These are phyloP conservation scores for Antheraea yamamai DNA, from an alignment of 2,888 invertebrate species.

Conservation along the genomic window DNA sequence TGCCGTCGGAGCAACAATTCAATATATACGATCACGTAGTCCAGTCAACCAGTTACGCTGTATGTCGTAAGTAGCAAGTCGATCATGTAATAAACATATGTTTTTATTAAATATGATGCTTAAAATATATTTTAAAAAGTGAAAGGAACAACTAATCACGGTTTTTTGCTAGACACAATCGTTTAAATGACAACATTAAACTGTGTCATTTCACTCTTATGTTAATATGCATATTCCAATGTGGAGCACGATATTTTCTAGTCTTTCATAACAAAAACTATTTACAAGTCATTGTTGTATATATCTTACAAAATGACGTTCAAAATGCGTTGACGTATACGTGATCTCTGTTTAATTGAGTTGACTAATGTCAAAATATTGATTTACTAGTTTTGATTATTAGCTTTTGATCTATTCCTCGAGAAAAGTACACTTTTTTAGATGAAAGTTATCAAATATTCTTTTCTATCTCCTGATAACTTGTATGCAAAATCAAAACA, in stretches of 20 bases:
- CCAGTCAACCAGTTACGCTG: slow-evolving; percentile 53
- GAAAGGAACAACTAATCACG: too few relatives aligned
- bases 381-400: too few relatives aligned
- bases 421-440: too few relatives aligned
- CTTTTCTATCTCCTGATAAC: too few relatives aligned
- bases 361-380: too few relatives aligned
- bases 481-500: too few relatives aligned
- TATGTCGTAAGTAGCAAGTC: slow-evolving; percentile 59
- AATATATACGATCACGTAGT: slow-evolving; percentile 56
- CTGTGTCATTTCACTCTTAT: background rate
- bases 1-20: slow-evolving; percentile 33
- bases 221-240: too few relatives aligned
- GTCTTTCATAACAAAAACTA: background rate
- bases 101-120: background rate
- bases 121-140: too few relatives aligned
- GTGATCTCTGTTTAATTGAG: background rate
- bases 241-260: background rate
- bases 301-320: background rate
- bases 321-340: background rate
- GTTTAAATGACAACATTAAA: too few relatives aligned
- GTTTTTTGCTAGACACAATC: too few relatives aligned
- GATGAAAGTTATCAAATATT: too few relatives aligned
- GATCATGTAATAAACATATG: background rate
- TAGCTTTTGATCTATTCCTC: too few relatives aligned
- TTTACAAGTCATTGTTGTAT: background rate